phyloP scores from a whole-genome alignment of 2,888 invertebrate species.

The Gibbula magus region DNA sequence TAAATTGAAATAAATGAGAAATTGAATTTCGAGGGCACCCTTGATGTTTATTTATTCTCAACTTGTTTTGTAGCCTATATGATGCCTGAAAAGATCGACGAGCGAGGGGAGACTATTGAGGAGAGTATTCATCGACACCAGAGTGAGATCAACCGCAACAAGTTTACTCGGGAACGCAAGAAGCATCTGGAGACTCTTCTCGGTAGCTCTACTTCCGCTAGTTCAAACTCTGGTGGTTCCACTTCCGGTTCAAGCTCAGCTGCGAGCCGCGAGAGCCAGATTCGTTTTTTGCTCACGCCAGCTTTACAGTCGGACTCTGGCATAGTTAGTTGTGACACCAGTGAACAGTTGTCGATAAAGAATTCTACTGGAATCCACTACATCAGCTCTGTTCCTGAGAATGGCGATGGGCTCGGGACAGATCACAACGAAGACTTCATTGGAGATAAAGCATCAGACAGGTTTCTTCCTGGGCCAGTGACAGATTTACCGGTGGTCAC shows the following conservation, averaged over 20 bases:
- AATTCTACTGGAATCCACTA: background rate
- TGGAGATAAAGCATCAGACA: background rate
- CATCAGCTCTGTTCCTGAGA: background rate
- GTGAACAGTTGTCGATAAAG: background rate
- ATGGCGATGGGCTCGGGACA: background rate
- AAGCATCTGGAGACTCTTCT: constrained; percentile 54
- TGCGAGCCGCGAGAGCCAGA: background rate
- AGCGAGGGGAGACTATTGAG: constrained; percentile 39
- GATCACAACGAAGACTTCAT: background rate
- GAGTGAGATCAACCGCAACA: constrained; percentile 55
- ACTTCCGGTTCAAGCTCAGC: constrained; percentile 20
- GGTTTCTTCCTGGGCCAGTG: background rate
- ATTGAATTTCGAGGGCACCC: no score
- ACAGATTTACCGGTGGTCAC: background rate
- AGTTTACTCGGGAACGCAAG: constrained; percentile 59
- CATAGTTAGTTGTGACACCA: background rate
- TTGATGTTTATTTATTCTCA: background rate
- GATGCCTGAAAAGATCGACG: constrained; percentile 49
- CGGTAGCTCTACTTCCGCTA: constrained; percentile 46
- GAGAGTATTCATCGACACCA: constrained; percentile 57
- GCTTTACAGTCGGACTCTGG: background rate
- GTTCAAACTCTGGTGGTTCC: constrained; percentile 6
- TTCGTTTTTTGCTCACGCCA: background rate
- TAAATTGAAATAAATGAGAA: no score
- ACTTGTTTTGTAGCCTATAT: constrained; percentile 49